Conservation (phyloP, 2,113 vertebrate genomes). For the Amphiprion ocellaris region DNA sequence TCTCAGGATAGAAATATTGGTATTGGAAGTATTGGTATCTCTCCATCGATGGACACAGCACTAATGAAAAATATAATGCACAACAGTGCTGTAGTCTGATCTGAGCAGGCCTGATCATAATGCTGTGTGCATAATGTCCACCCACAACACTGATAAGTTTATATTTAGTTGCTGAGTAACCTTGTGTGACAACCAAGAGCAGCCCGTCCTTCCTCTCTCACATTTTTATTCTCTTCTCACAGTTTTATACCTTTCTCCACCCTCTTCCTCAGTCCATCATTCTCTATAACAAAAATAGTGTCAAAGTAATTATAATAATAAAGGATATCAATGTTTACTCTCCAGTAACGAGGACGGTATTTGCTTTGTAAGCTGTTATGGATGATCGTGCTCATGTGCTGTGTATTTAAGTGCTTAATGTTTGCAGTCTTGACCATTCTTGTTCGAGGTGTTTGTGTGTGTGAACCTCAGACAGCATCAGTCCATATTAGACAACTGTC, state of each 20-base stretch:
- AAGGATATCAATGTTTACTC: constrained; percentile 1
- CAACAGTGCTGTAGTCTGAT: not conserved
- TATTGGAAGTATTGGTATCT: too few relatives aligned
- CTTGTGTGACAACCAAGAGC: constrained; percentile 4
- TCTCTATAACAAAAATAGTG: not conserved
- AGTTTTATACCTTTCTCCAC: not conserved
- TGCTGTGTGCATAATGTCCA: constrained; percentile 4
- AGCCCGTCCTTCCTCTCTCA: not conserved
- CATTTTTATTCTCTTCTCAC: not conserved
- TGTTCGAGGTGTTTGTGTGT: too few relatives aligned
- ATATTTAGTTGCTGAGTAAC: constrained; percentile 32
- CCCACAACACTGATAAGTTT: constrained; percentile 22
- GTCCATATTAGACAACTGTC: too few relatives aligned
- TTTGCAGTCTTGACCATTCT: too few relatives aligned
- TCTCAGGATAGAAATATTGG: too few relatives aligned
- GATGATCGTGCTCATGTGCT: not conserved
- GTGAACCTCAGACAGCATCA: too few relatives aligned
- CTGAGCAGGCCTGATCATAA: constrained; percentile 11
- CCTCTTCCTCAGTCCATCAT: not conserved
- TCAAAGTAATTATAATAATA: not conserved
- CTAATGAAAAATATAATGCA: constrained; percentile 8
- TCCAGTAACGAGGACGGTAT: constrained; percentile 17
- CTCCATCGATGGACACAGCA: too few relatives aligned
- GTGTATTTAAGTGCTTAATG: not conserved
- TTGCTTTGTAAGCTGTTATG: not conserved